Evolutionary conservation across 2,888 invertebrate species (phyloP), one percentile per base, ranked within the genome.

Genomic region (Caenorhabditis angaria): DNA sequence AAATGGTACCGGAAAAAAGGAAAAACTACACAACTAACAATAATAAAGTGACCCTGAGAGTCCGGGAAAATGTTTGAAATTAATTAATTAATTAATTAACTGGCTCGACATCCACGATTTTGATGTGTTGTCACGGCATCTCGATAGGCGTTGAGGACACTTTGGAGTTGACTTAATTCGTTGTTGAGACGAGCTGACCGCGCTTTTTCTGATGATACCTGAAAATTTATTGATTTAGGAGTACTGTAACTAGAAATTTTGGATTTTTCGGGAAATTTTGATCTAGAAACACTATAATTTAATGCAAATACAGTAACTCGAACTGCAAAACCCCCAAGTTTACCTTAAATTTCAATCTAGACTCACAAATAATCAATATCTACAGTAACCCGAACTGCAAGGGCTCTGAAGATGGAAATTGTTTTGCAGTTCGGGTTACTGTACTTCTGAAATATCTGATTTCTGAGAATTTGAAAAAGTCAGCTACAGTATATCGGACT

Each of bases 121-220:
- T 20, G 28, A 29, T 58, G 58, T 12, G 6, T 20, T 8, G n/a
- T 18, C 24, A 41, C 35, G 2, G 35, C 25, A n/a, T 32, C 18
- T 14, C 47, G 58, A 12, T 25, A 22, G 4, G 18, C 24, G 2
- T 24, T 27, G 5, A 68, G 41, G 1, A 57, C 48, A 3, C 28
- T 20, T 18, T 60, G 55, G 14, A 72, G 64, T 18, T 58, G 60
- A 18, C 48, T 32, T 35, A 68, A 27, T 48, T 72, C 68, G 4
- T 14, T 71, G 50, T 68, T 65, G 20, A 72, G 58, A 6, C 25
- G 28, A 20, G 61, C 60, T 20, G 28, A 50, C 14, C 68, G 64
- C 14, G 24, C 25, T 54, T 72, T 72, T 58, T 72, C 72, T 10
- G 28, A 4, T 18, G 51, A 32, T 12, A 72, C 68, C 72, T 72